Evolutionary conservation across 2,888 invertebrate species (phyloP).

Genomic region (Falcaria lacertinaria): DNA sequence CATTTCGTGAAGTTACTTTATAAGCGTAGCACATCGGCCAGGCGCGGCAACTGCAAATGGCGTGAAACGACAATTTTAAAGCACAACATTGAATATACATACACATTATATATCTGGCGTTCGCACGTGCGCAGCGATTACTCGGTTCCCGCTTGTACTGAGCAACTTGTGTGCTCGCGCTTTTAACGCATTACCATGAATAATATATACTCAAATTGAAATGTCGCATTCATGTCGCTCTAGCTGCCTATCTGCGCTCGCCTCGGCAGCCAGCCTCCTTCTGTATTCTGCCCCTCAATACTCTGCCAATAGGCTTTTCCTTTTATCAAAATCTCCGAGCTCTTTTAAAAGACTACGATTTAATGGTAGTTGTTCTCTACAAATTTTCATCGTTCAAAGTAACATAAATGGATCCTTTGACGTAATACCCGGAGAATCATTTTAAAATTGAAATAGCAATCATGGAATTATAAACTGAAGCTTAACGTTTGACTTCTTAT

Average conservation of each 20-base stretch:
- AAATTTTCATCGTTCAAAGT: conserved; percentile 18
- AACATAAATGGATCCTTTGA: background rate
- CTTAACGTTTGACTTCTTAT: conserved; percentile 38
- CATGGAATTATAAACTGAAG: conserved; percentile 34
- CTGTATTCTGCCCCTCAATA: conserved; percentile 59
- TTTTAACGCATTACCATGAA: conserved; percentile 79
- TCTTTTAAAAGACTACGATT: conserved; percentile 31
- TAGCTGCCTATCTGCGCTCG: conserved; percentile 61
- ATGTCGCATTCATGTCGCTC: conserved; percentile 75
- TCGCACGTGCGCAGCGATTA: conserved; percentile 70
- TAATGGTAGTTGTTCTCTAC: conserved; percentile 18
- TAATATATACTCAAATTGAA: conserved; percentile 79
- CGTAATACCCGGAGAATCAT: conserved; percentile 4
- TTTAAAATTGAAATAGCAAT: conserved; percentile 18
- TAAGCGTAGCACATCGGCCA: conserved; percentile 63
- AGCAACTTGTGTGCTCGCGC: conserved; percentile 67
- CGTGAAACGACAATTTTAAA: conserved; percentile 76
- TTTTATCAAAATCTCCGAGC: conserved; percentile 58
- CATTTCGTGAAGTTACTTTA: conserved; percentile 65
- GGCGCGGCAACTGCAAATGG: conserved; percentile 66
- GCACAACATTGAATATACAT: conserved; percentile 71
- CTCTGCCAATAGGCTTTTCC: conserved; percentile 65
- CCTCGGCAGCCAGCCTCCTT: conserved; percentile 45
- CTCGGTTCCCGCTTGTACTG: conserved; percentile 54
- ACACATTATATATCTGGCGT: conserved; percentile 57